These are phyloP conservation scores for Zoanthus sociatus DNA, from an alignment of 92 coral and sea anemone genomes.

Conservation along the genomic window DNA sequence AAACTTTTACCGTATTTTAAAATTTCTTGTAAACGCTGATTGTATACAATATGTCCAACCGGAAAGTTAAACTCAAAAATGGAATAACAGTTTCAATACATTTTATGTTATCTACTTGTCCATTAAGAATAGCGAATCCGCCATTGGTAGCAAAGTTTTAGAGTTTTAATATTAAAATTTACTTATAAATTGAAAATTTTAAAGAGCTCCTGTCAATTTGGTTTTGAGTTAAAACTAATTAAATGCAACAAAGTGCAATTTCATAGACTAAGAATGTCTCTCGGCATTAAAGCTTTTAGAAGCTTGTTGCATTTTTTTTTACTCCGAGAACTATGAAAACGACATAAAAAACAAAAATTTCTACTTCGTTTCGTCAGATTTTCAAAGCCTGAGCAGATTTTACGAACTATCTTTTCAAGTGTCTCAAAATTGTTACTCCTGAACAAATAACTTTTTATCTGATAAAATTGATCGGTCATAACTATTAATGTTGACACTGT, in stretches of 20 bases:
- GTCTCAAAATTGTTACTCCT: background rate
- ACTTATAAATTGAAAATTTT: conserved; percentile 9
- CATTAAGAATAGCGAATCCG: background rate
- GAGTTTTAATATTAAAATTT: background rate
- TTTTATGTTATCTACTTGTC: background rate
- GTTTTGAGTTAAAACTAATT: conserved; percentile 31
- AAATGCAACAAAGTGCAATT: conserved; percentile 9
- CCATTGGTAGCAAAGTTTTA: background rate
- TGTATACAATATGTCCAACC: background rate
- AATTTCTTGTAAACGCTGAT: no score
- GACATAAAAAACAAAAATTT: background rate
- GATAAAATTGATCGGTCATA: background rate
- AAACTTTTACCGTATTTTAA: no score
- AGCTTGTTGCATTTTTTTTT: background rate
- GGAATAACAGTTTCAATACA: background rate
- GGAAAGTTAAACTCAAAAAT: background rate
- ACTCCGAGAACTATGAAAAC: background rate
- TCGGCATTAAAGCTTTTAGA: background rate
- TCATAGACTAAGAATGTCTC: background rate
- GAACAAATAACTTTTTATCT: background rate
- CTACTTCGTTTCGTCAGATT: background rate
- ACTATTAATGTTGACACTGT: background rate
- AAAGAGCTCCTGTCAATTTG: background rate
- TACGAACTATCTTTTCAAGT: background rate
- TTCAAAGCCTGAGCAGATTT: background rate